Evolutionary conservation across 1,140 invertebrate species (phyloP).

Genomic region (Solen grandis): DNA sequence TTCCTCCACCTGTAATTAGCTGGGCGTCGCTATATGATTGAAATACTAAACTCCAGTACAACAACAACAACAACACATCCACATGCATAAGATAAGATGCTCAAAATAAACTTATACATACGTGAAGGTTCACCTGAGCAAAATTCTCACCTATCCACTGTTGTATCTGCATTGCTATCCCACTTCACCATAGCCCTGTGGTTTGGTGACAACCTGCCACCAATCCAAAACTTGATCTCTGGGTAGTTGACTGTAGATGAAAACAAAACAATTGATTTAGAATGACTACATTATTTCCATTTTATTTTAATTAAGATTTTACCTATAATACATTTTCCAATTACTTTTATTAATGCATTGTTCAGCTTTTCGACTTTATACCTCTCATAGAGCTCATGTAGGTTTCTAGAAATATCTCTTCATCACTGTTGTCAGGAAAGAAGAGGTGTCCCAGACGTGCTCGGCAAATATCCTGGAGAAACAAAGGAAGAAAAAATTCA

Average conservation of each 20-base stretch:
- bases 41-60: no score
- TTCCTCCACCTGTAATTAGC: no score
- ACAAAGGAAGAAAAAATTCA: no score
- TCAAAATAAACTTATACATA: no score
- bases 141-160: no score
- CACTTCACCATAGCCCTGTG: neutral
- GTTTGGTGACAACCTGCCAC: neutral
- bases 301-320: neutral
- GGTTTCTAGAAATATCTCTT: neutral
- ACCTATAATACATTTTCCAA: neutral
- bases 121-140: no score
- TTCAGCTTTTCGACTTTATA: neutral
- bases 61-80: no score
- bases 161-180: no score
- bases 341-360: neutral
- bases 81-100: no score
- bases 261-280: no score
- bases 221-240: neutral
- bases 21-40: no score
- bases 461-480: neutral
- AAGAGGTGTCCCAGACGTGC: neutral
- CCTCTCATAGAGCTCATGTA: constrained; percentile 6
- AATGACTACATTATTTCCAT: no score
- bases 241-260: neutral
- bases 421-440: neutral